Base-by-base conservation (phyloP, 2,888 invertebrate genomes). In the Eilema depressum region DNA sequence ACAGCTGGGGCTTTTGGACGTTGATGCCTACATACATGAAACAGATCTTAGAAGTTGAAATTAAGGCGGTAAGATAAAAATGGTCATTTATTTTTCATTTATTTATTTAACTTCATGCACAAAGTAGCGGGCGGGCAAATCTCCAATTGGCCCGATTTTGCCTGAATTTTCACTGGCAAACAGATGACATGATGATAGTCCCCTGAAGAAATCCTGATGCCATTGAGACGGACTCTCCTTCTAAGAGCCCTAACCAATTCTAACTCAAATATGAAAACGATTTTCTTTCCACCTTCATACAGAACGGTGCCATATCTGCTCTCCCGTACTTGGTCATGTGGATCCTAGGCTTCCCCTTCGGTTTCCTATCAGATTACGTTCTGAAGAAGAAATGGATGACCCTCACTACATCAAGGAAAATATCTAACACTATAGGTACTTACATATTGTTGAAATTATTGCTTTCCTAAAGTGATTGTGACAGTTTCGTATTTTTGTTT, bases 271-370 rank as follows among this genome's bases (percentile, higher is more conserved):
- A 47, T 20, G 8, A 20, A 47, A 47, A 7, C 20, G 20, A 47
- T 47, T 20, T 20, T 7, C 20, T 47, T n/a, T 20, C 33, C 17
- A 25, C 2, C 20, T 56, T 37, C 30, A 2, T 92, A 41, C 89
- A 96, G 96, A 97, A 97, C 83, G 97, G 97, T 0, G 81, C 96
- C 3, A 92, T 97, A 69, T 97, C 97, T 11, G 96, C 97, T 0
- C 86, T 97, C 12, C 97, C 98, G 0, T 98, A 98, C 85, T 88
- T 98, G 41, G 96, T 96, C 0, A 97, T 97, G 92, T 98, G 97
- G 95, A 41, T 97, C 8, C 86, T 97, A 68, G 79, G 92, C 62
- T 93, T 94, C 64, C 93, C 93, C 0, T 81, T 91, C n/a, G 93
- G 93, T 3, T 91, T 88, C 77, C 3, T 88, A 0, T 96, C 97